phyloP scores from a whole-genome alignment of 2,888 invertebrate genomes.

The Scaeva pyrastri region DNA sequence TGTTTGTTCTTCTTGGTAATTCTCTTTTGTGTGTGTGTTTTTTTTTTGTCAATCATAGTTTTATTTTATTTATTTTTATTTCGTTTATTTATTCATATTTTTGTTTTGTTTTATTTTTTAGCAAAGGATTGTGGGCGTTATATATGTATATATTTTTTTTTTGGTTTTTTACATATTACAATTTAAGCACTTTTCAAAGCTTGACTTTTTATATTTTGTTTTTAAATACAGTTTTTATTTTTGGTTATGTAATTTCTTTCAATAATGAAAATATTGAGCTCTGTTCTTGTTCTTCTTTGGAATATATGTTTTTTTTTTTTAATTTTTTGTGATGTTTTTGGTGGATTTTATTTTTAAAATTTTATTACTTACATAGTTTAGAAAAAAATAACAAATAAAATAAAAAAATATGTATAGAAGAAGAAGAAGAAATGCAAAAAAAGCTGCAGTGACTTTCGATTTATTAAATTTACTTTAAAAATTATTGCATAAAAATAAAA shows the following conservation, averaged over 20 bases:
- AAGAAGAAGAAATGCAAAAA: constrained; percentile 61
- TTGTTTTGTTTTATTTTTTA: constrained; percentile 32
- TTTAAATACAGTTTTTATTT: constrained; percentile 26
- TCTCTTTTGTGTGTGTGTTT: constrained; percentile 1
- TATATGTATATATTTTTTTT: background rate
- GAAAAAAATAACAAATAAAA: background rate
- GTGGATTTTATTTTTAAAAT: constrained; percentile 46
- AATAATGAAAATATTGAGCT: constrained; percentile 53
- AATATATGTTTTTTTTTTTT: constrained; percentile 56
- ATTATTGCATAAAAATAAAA: constrained; percentile 27
- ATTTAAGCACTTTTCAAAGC: constrained; percentile 65
- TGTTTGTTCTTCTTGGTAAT: constrained; percentile 39
- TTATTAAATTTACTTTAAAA: constrained; percentile 28
- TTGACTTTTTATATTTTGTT: constrained; percentile 40
- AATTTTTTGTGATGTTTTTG: constrained; percentile 6
- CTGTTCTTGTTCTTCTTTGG: constrained; percentile 45
- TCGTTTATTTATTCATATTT: constrained; percentile 29
- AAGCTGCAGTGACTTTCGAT: constrained; percentile 70
- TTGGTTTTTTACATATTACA: constrained; percentile 41
- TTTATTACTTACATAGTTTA: constrained; percentile 21
- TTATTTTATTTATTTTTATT: constrained; percentile 25
- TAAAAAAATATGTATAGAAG: constrained; percentile 30
- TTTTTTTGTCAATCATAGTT: constrained; percentile 41
- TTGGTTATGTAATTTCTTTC: constrained; percentile 35
- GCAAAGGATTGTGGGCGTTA: constrained; percentile 66